These are phyloP conservation scores for Netelia inedita DNA, from an alignment of 2,888 invertebrate species.

Conservation along the genomic window DNA sequence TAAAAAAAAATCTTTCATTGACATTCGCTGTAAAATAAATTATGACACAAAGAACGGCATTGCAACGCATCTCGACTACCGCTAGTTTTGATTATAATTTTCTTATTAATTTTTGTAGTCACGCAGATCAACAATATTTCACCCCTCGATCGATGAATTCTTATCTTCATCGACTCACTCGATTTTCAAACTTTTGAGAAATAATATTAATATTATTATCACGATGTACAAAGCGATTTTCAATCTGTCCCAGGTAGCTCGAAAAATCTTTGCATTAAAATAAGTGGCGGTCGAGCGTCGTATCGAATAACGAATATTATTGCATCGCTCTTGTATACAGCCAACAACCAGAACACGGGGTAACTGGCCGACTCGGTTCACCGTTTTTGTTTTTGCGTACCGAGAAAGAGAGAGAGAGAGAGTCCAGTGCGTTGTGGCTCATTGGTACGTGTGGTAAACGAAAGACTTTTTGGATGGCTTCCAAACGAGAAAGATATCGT, in stretches of 20 bases:
- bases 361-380: neutral
- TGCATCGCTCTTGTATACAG: conserved; percentile 40
- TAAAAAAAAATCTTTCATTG: too few relatives aligned
- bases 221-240: conserved; percentile 22
- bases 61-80: too few relatives aligned
- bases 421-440: conserved; percentile 50
- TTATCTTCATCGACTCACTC: too few relatives aligned
- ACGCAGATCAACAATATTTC: too few relatives aligned
- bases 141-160: too few relatives aligned
- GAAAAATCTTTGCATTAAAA: conserved; percentile 49
- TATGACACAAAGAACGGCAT: too few relatives aligned
- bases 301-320: conserved; percentile 49
- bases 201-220: too few relatives aligned
- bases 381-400: neutral
- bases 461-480: conserved; percentile 66
- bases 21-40: too few relatives aligned
- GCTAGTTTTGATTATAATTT: too few relatives aligned
- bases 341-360: neutral
- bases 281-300: conserved; percentile 53
- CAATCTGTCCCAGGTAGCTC: conserved; percentile 45
- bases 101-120: too few relatives aligned
- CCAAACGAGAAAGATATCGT: conserved; percentile 65
- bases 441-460: conserved; percentile 66
- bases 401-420: neutral
- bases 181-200: too few relatives aligned